Conservation (phyloP, 2,888 invertebrate genomes). For the Himalopsyche kuldschensis region DNA sequence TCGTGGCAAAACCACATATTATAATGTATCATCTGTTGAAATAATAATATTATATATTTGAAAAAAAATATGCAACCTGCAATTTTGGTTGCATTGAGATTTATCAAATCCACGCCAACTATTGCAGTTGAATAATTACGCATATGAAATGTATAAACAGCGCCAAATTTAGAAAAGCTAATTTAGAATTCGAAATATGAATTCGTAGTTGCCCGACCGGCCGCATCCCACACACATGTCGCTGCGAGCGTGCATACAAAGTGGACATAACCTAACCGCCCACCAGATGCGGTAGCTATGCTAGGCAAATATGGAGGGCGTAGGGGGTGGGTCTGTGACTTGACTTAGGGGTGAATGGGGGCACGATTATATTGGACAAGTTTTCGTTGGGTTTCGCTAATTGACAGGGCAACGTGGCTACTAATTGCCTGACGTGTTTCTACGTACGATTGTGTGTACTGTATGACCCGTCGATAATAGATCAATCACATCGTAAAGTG, state of each 20-base stretch:
- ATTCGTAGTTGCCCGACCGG: not conserved
- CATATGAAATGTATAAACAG: not conserved
- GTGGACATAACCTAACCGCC: not conserved
- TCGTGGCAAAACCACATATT: too few relatives aligned
- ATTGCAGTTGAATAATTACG: not conserved
- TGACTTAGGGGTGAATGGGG: constrained; percentile 5
- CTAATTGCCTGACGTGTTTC: constrained; percentile 28
- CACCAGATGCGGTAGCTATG: not conserved
- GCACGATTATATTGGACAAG: constrained; percentile 22
- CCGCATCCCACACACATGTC: not conserved
- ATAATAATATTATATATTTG: too few relatives aligned
- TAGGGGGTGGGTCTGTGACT: not conserved
- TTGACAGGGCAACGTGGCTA: constrained; percentile 34
- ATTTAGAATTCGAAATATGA: not conserved
- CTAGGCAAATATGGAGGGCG: not conserved
- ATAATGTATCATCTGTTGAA: too few relatives aligned
- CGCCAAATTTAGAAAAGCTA: not conserved
- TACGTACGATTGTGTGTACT: not conserved
- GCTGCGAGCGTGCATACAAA: not conserved
- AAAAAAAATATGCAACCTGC: too few relatives aligned
- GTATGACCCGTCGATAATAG: not conserved
- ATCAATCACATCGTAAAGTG: not conserved
- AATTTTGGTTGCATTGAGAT: not conserved
- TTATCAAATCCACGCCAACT: not conserved
- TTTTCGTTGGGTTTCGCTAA: constrained; percentile 35